Conservation (phyloP, 2,113 vertebrate genomes). For the Halichoeres trimaculatus region DNA sequence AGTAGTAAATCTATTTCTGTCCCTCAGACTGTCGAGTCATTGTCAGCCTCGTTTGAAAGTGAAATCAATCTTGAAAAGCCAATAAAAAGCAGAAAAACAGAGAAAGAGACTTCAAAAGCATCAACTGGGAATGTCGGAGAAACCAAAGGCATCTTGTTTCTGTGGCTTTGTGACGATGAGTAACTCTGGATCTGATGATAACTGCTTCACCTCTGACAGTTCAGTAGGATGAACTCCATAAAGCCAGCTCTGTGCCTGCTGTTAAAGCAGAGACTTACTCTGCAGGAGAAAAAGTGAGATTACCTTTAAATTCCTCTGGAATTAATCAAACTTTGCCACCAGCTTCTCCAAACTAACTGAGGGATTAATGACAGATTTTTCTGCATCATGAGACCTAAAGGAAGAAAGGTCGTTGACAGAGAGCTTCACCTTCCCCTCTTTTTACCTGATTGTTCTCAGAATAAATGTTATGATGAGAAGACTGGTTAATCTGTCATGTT, state of each 20-base stretch:
- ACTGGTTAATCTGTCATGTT: too few species aligned
- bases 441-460: too few species aligned
- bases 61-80: background rate
- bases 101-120: background rate
- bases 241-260: too few species aligned
- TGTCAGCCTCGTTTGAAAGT: constrained; percentile 6
- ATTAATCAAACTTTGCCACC: background rate
- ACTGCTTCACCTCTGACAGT: background rate
- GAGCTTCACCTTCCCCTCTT: background rate
- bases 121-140: too few species aligned
- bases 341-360: background rate
- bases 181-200: background rate
- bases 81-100: background rate
- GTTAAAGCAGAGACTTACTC: too few species aligned
- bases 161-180: too few species aligned
- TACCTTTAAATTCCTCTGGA: background rate
- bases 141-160: too few species aligned
- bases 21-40: background rate
- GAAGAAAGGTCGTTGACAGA: background rate
- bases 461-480: background rate
- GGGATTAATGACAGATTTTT: background rate
- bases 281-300: background rate
- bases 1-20: constrained; percentile 10
- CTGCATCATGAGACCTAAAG: background rate
- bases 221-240: too few species aligned